Evolutionary conservation across 2,888 invertebrate species (phyloP).

Genomic region (Microctonus hyperodae): DNA sequence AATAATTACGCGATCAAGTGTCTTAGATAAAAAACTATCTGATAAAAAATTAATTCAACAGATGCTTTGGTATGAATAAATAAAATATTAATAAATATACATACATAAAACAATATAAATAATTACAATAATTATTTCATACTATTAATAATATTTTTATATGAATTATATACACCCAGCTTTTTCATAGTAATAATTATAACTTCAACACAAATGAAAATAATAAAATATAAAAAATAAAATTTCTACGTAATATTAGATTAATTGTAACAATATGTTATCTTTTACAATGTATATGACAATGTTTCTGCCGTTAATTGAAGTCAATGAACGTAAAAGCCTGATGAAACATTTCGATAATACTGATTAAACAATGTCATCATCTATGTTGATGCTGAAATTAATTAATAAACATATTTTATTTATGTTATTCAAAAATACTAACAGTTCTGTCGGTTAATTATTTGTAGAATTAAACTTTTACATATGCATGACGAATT

Average conservation of each 20-base stretch:
- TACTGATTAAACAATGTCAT: neutral
- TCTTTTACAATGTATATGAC: neutral
- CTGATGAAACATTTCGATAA: neutral
- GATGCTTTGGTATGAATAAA: no score
- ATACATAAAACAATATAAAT: no score
- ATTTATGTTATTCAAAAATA: neutral
- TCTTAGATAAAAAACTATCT: no score
- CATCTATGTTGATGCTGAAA: neutral
- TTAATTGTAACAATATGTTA: constrained; percentile 39
- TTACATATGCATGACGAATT: neutral
- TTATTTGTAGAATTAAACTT: neutral
- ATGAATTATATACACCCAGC: no score
- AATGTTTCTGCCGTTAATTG: constrained; percentile 49
- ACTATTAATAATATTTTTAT: no score
- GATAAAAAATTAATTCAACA: no score
- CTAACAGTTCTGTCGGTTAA: neutral
- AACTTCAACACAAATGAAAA: no score
- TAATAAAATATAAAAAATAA: no score
- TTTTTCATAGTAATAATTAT: no score
- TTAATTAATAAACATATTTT: neutral
- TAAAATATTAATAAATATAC: no score
- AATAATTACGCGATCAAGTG: no score
- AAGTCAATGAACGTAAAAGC: constrained; percentile 45
- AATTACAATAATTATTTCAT: no score
- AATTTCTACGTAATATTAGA: constrained; percentile 31